Conservation (phyloP, 2,888 invertebrate genomes). For the Campaea margaritaria region DNA sequence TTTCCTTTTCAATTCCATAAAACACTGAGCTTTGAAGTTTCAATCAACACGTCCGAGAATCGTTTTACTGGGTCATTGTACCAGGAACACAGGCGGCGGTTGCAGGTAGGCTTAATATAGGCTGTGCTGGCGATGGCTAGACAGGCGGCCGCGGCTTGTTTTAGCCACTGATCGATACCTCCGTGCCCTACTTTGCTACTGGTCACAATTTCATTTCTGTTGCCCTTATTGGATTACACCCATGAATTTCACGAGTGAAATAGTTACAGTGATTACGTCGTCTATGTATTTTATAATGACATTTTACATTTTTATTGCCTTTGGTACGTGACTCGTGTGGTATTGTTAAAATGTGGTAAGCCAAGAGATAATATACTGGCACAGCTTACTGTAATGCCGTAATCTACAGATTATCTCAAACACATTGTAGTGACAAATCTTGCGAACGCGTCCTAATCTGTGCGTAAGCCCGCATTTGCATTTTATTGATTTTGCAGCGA, state of each 20-base stretch:
- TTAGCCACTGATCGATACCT: conserved; percentile 79
- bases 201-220: conserved; percentile 71
- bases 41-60: conserved; percentile 68
- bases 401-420: conserved; percentile 9
- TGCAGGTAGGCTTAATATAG: conserved; percentile 67
- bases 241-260: conserved; percentile 52
- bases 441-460: conserved; percentile 13
- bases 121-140: conserved; percentile 66
- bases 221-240: conserved; percentile 62
- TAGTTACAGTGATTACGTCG: conserved; percentile 14
- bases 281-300: conserved; percentile 18
- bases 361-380: background rate
- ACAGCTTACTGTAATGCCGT: background rate
- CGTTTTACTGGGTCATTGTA: conserved; percentile 76
- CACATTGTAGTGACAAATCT: conserved; percentile 18
- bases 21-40: conserved; percentile 62
- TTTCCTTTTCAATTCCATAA: conserved; percentile 62
- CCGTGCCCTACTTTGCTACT: conserved; percentile 56
- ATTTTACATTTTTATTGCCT: conserved; percentile 7
- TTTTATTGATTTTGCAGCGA: conserved; percentile 36
- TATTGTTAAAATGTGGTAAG: background rate
- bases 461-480: conserved; percentile 20
- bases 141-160: conserved; percentile 73
- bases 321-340: conserved; percentile 7
- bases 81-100: conserved; percentile 62